Evolutionary conservation across 2,113 vertebrate genomes (phyloP).

Genomic region (Ploceus nigricollis): DNA sequence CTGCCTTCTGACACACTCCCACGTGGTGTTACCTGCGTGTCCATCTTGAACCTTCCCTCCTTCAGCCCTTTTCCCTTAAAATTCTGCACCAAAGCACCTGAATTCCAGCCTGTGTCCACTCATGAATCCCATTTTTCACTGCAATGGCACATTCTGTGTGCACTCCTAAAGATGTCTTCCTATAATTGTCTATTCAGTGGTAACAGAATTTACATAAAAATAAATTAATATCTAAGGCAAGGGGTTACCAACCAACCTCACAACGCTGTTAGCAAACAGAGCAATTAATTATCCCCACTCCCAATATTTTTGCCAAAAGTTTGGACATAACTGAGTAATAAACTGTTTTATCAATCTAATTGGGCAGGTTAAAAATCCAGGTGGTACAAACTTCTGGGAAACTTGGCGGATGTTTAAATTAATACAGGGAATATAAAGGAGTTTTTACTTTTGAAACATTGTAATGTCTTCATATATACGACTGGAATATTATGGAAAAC

Average conservation of each 20-base stretch:
- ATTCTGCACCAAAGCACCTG: neutral
- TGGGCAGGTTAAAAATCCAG: neutral
- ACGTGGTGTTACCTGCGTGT: neutral
- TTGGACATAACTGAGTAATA: neutral
- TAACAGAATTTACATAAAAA: neutral
- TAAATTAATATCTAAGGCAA: neutral
- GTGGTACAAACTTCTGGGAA: neutral
- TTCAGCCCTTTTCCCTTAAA: neutral
- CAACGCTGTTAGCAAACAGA: neutral
- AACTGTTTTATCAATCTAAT: neutral
- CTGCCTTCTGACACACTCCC: neutral
- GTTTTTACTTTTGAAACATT: neutral
- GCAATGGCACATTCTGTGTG: fast-evolving
- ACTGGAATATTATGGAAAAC: neutral
- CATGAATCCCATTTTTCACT: neutral
- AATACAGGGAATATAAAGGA: neutral
- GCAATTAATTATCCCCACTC: neutral
- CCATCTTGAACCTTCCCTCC: neutral
- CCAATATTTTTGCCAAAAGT: neutral
- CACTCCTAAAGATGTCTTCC: neutral
- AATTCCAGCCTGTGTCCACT: neutral
- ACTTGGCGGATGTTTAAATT: neutral
- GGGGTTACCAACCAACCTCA: neutral
- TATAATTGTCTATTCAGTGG: fast-evolving
- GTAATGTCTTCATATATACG: fast-evolving